Percentiles rank a stretch among this genome's conserved stretches.
Conservation (phyloP, 2,888 invertebrate genomes). For the Synergus itoensis region DNA sequence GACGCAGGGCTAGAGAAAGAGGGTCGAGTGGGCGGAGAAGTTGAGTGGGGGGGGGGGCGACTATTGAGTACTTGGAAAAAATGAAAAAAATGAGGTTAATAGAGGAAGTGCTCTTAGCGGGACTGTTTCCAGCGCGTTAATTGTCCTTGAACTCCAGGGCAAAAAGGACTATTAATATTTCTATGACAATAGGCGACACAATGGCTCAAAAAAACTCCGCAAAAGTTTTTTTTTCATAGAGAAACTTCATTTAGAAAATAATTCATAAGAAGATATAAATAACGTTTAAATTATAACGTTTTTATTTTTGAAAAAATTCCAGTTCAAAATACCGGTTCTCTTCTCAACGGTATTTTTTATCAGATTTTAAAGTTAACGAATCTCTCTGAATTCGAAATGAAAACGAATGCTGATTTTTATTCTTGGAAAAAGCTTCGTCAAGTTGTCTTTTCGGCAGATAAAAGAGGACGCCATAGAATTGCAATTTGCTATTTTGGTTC, state of each 20-base stretch:
- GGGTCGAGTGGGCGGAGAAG: neutral
- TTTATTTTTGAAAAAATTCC: too few species aligned
- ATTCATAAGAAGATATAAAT: neutral
- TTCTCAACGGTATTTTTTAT: neutral
- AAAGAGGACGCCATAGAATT: neutral
- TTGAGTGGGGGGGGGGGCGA: too few species aligned
- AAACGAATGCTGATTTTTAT: neutral
- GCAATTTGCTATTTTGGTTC: neutral
- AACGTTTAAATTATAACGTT: too few species aligned
- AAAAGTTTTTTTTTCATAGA: too few species aligned
- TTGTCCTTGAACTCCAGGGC: neutral
- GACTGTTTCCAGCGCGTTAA: conserved; percentile 19
- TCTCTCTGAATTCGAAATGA: neutral
- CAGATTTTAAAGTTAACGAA: neutral
- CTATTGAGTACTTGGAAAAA: conserved; percentile 14
- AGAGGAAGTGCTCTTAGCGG: conserved; percentile 27
- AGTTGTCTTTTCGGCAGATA: neutral
- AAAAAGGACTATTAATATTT: conserved; percentile 1
- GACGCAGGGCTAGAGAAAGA: conserved; percentile 4
- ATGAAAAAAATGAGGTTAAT: conserved; percentile 31
- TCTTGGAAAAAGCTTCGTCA: neutral
- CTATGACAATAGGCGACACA: neutral
- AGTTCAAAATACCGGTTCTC: too few species aligned
- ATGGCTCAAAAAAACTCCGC: neutral
- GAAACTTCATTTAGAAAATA: neutral